Evolutionary conservation across 2,888 invertebrate genomes (phyloP).

Genomic region (Erpobdella octoculata): DNA sequence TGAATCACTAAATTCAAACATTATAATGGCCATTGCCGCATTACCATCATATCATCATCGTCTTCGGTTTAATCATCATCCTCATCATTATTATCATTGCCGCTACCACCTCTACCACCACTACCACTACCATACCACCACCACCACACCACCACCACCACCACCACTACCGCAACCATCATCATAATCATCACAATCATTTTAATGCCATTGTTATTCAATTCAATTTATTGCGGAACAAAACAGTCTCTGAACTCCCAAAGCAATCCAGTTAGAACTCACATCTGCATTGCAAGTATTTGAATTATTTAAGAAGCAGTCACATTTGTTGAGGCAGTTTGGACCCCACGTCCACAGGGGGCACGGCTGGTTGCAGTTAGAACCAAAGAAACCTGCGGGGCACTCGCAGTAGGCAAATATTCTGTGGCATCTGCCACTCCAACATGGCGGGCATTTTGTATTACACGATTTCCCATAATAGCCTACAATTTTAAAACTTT

Average conservation of each 20-base stretch:
- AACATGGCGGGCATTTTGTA: constrained; percentile 47
- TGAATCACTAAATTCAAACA: too few species aligned
- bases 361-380: constrained; percentile 79
- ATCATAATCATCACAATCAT: too few species aligned
- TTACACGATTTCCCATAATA: constrained; percentile 50
- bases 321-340: constrained; percentile 60
- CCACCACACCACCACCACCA: too few species aligned
- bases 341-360: constrained; percentile 72
- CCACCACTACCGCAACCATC: too few species aligned
- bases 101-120: not conserved
- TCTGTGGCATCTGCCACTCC: constrained; percentile 52
- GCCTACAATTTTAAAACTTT: constrained; percentile 42
- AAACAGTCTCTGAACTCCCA: not conserved
- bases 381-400: constrained; percentile 54
- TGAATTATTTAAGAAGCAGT: constrained; percentile 43
- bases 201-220: too few species aligned
- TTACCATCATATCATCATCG: too few species aligned
- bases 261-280: not conserved
- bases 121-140: not conserved
- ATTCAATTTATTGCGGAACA: too few species aligned
- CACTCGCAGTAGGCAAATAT: constrained; percentile 54
- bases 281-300: constrained; percentile 51
- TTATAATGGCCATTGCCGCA: too few species aligned
- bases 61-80: too few species aligned
- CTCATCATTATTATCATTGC: too few species aligned